Conservation (phyloP, 2,888 invertebrate species). For the Oeneis ivallda region DNA sequence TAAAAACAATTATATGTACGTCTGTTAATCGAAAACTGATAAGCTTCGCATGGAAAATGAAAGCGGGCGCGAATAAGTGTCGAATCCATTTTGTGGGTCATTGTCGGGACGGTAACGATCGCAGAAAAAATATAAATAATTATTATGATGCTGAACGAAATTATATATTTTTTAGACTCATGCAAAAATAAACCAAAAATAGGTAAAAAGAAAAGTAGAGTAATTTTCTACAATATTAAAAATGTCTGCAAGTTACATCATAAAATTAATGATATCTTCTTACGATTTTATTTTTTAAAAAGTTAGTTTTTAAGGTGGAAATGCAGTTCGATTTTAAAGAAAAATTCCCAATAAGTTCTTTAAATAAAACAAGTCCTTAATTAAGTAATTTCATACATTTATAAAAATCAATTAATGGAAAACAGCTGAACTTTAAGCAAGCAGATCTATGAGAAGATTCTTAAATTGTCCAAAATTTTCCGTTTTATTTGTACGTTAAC, state of each 20-base stretch:
- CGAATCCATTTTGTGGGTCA: slow-evolving; percentile 45
- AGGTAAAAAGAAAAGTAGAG: background rate
- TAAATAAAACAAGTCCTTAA: too few relatives aligned
- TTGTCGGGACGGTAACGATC: slow-evolving; percentile 41
- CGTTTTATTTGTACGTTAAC: too few relatives aligned
- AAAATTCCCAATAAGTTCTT: too few relatives aligned
- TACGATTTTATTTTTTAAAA: too few relatives aligned
- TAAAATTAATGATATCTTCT: too few relatives aligned
- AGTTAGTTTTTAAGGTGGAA: too few relatives aligned
- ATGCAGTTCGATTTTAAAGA: too few relatives aligned
- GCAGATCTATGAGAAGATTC: background rate
- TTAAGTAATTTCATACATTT: too few relatives aligned
- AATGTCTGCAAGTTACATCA: too few relatives aligned
- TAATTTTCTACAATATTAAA: background rate
- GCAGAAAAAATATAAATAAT: slow-evolving; percentile 25
- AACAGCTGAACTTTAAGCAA: too few relatives aligned
- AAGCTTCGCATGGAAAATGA: slow-evolving; percentile 38
- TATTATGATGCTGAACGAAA: background rate
- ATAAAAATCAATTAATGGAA: too few relatives aligned
- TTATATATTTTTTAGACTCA: background rate
- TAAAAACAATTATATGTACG: slow-evolving; percentile 19
- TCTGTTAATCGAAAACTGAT: slow-evolving; percentile 31
- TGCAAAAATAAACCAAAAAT: background rate
- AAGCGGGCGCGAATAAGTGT: slow-evolving; percentile 41
- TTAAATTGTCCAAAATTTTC: background rate